A percentile compares a stretch with the other conserved stretches of the same genome.
Evolutionary conservation across 2,113 vertebrate genomes (phyloP).

Genomic region (Paradisaea rubra): DNA sequence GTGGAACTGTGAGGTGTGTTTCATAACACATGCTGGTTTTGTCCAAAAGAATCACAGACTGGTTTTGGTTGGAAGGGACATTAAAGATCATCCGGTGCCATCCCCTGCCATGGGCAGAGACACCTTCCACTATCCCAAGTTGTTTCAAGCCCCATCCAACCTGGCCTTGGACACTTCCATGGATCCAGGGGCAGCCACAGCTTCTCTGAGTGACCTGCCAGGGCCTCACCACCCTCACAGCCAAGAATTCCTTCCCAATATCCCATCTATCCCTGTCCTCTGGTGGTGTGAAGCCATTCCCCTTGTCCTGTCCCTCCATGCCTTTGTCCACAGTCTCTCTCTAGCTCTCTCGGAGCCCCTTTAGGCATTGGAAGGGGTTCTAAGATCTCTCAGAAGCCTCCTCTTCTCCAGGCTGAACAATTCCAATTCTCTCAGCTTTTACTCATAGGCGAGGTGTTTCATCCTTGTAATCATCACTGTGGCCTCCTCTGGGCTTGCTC

Average conservation of each 20-base stretch:
- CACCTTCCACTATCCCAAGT: fast-evolving
- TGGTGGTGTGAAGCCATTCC: not conserved
- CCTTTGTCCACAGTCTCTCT: not conserved
- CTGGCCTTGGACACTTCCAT: not conserved
- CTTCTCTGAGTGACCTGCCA: not conserved
- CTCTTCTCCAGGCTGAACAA: not conserved
- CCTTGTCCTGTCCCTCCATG: not conserved
- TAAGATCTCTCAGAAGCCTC: fast-evolving
- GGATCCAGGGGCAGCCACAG: not conserved
- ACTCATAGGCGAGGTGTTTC: not conserved
- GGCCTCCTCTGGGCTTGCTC: not conserved
- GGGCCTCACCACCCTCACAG: fast-evolving
- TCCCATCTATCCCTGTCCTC: fast-evolving
- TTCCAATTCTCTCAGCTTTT: not conserved
- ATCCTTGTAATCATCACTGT: not conserved
- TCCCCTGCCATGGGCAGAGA: not conserved
- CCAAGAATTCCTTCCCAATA: not conserved
- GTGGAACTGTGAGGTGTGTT: not conserved
- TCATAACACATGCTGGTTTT: not conserved
- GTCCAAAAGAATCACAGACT: not conserved
- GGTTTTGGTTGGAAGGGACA: not conserved
- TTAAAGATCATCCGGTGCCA: not conserved
- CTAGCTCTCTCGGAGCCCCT: not conserved
- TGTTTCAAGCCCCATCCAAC: fast-evolving
- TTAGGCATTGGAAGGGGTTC: not conserved